Conservation (phyloP, 2,888 invertebrate species). For the Leptinotarsa rubiginosa region DNA sequence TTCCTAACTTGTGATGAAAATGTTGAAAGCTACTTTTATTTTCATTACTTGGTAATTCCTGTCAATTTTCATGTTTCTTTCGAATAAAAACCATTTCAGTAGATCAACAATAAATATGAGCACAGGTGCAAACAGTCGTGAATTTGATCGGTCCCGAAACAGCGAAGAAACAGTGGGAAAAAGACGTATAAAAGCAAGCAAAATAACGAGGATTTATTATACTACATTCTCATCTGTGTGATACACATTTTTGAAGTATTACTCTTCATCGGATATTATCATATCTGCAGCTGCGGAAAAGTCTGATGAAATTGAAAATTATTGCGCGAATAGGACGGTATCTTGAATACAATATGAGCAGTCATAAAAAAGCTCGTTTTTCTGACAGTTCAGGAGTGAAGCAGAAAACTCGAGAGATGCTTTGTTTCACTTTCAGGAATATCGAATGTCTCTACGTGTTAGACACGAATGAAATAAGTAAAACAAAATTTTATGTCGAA, state of each 20-base stretch:
- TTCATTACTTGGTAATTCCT: too few relatives aligned
- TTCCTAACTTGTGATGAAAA: too few relatives aligned
- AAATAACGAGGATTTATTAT: conserved; percentile 50
- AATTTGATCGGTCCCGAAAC: conserved; percentile 56
- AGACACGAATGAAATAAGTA: too few relatives aligned
- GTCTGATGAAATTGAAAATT: conserved; percentile 63
- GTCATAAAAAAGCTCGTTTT: conserved; percentile 57
- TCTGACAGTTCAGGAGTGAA: conserved; percentile 54
- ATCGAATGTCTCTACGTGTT: background rate
- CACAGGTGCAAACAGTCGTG: conserved; percentile 55
- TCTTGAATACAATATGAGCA: conserved; percentile 58
- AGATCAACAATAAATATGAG: conserved; percentile 22
- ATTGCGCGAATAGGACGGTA: conserved; percentile 54
- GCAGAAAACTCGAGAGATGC: background rate
- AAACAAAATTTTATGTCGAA: too few relatives aligned
- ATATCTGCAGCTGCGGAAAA: conserved; percentile 58
- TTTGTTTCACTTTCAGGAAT: too few relatives aligned
- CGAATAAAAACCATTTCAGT: too few relatives aligned
- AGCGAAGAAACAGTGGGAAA: conserved; percentile 39
- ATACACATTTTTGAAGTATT: conserved; percentile 51
- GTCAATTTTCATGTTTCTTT: too few relatives aligned
- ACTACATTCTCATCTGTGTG: conserved; percentile 38
- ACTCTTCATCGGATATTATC: conserved; percentile 61
- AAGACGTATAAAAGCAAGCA: conserved; percentile 41
- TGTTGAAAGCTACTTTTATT: too few relatives aligned